Evolutionary conservation across 2,888 invertebrate species (phyloP).

Genomic region (Heterodera filipjevi): DNA sequence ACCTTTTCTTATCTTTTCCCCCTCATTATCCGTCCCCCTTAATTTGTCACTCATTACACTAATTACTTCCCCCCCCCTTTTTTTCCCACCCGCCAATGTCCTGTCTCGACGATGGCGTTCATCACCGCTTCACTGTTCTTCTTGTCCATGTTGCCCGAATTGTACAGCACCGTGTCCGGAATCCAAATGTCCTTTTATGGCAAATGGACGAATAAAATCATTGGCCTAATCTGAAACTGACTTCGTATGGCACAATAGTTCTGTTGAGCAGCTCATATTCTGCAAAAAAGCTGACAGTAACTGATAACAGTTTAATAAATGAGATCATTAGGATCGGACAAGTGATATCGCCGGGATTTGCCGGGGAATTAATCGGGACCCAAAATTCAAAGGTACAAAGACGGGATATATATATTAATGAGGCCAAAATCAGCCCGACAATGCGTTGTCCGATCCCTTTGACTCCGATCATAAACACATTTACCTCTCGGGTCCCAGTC

Average conservation of each 20-base stretch:
- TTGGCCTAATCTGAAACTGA: neutral
- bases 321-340: neutral
- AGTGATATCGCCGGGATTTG: too few relatives aligned
- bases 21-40: too few relatives aligned
- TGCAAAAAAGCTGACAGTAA: neutral
- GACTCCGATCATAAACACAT: conserved; percentile 22
- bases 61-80: neutral
- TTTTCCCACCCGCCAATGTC: conserved; percentile 55
- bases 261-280: conserved; percentile 65
- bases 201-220: neutral
- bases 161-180: conserved; percentile 60
- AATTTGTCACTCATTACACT: neutral
- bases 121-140: conserved; percentile 62
- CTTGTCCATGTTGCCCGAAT: conserved; percentile 59
- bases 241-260: conserved; percentile 60
- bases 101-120: conserved; percentile 60
- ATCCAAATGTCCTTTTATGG: conserved; percentile 56
- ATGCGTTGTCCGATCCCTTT: neutral
- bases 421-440: too few relatives aligned
- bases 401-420: too few relatives aligned
- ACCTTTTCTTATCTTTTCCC: too few relatives aligned
- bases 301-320: neutral
- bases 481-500: conserved; percentile 66
- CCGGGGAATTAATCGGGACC: too few relatives aligned
- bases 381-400: too few relatives aligned